phyloP scores from a whole-genome alignment of 2,113 vertebrate genomes.

The Nothocercus nigrocapillus region DNA sequence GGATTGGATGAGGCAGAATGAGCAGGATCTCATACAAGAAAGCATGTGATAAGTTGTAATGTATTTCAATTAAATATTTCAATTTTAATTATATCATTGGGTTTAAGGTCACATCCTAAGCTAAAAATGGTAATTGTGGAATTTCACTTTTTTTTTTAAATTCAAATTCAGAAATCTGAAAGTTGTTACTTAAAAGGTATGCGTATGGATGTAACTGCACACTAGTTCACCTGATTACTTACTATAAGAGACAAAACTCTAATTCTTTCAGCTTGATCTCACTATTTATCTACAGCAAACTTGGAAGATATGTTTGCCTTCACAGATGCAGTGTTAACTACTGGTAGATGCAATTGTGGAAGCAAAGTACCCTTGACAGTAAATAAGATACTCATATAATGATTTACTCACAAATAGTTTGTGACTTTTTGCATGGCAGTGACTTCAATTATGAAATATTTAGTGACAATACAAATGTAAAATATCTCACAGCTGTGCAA shows the following conservation, averaged over 20 bases:
- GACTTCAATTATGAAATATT: background rate
- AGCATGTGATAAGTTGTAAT: background rate
- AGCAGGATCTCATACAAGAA: background rate
- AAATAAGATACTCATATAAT: background rate
- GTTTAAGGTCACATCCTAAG: background rate
- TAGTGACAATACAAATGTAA: background rate
- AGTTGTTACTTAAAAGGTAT: background rate
- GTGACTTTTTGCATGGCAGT: background rate
- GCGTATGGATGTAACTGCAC: background rate
- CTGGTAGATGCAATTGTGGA: background rate
- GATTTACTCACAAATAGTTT: background rate
- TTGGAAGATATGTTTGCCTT: background rate
- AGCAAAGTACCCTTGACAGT: background rate
- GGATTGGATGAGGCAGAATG: background rate
- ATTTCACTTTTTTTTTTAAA: background rate
- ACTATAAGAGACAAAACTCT: background rate
- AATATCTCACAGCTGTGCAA: background rate
- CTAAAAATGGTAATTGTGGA: background rate
- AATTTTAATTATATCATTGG: background rate
- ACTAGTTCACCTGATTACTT: background rate
- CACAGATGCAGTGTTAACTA: background rate
- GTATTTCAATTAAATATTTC: background rate
- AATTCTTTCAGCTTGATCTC: background rate
- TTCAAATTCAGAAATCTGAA: background rate
- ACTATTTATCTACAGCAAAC: background rate